Base-by-base conservation (phyloP, 2,113 vertebrate genomes). In the Baryphthengus martii region DNA sequence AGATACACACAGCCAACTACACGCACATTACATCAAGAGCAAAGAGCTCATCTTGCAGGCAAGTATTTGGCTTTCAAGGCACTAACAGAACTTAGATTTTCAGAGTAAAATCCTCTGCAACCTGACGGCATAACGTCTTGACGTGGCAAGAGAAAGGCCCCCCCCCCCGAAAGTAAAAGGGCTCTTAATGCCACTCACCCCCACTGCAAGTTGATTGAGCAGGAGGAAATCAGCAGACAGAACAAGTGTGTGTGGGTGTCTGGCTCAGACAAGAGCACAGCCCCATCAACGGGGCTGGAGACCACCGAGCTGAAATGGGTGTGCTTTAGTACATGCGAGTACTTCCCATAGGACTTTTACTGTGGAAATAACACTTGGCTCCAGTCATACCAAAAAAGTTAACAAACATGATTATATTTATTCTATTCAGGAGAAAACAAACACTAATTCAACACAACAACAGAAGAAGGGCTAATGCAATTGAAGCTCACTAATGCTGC, bases 391-490 rank as follows among this genome's bases (percentile, higher is more conserved):
- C 31, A 11, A 6, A 10, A 31, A 61, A 89, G 89, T 68, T 76
- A 80, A 72, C 90, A 92, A 95, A 94, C 40, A 4, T 11, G 65
- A 96, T 95, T 93, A 61, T 31, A 52, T 78, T 79, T 29, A 49
- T 78, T 93, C 95, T 93, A 28, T 88, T 79, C 91, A 73, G 58
- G 39, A 91, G 85, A 81, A 76, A 87, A 59, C 76, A 93, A 86
- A 73, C 88, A 87, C 83, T 92, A 92, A 93, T 89, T 85, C 77
- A 63, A 85, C 89, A 44, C 88, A 68, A 44, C 88, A 68, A 35
- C 68, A 79, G 5, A 50, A 50, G 72, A 68, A 33, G 1, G 5
- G 63, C 59, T 84, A 79, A 96, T 31, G 52, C 95, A 88, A 61
- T 20, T 11, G 76, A 85, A 68, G 91, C 94, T 86, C 62, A 12